These are phyloP conservation scores for Chaetoderma sp. DNA, from an alignment of 2,888 invertebrate genomes.

Conservation along the genomic window DNA sequence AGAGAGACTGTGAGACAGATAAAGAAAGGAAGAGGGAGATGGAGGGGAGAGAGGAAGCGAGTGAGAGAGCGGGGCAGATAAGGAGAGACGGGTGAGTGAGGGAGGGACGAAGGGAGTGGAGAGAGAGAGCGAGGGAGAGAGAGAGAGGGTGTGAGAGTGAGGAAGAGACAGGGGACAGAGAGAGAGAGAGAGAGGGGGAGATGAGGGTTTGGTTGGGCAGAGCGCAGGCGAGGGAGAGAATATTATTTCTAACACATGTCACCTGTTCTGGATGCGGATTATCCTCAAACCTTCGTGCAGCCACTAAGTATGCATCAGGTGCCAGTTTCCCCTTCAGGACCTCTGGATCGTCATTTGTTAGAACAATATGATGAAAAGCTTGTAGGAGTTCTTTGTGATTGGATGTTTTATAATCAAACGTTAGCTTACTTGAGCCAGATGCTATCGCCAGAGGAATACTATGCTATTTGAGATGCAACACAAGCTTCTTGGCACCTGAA, in stretches of 20 bases:
- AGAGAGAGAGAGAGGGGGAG: slow-evolving; percentile 3
- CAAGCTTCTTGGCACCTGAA: slow-evolving; percentile 85
- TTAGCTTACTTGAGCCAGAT: slow-evolving; percentile 79
- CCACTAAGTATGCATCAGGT: slow-evolving; percentile 87
- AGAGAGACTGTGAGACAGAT: slow-evolving; percentile 1
- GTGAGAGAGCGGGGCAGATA: background rate
- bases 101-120: too few relatives aligned
- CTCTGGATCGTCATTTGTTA: slow-evolving; percentile 85
- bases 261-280: slow-evolving; percentile 64
- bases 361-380: slow-evolving; percentile 79
- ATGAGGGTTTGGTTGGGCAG: background rate
- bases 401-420: slow-evolving; percentile 75
- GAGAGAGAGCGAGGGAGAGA: too few relatives aligned
- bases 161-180: background rate
- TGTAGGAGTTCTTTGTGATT: slow-evolving; percentile 58
- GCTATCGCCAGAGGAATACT: slow-evolving; percentile 88
- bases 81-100: too few relatives aligned
- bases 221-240: too few relatives aligned
- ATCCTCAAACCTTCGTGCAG: slow-evolving; percentile 80
- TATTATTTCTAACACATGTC: too few relatives aligned
- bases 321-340: slow-evolving; percentile 89
- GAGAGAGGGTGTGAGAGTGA: too few relatives aligned
- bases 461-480: slow-evolving; percentile 80
- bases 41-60: too few relatives aligned
- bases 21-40: background rate